Percentiles rank a stretch among this genome's conserved stretches.
Conservation (phyloP, 1,140 invertebrate genomes). For the Zeugodacus cucurbitae region DNA sequence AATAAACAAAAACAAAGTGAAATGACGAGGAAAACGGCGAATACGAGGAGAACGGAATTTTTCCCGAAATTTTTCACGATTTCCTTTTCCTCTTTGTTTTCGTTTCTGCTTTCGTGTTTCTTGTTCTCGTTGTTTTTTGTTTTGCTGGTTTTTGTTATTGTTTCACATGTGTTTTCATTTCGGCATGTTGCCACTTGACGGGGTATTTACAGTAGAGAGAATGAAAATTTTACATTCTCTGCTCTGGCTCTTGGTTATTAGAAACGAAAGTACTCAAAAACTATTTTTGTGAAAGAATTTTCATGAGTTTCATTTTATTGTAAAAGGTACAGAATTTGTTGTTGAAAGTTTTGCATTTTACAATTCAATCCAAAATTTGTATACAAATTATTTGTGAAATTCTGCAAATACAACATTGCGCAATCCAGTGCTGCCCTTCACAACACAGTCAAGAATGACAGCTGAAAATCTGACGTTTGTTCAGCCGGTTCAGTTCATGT, state of each 20-base stretch:
- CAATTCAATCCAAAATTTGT: no score
- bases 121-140: slow-evolving; percentile 41
- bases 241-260: not conserved
- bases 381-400: not conserved
- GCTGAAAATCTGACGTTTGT: not conserved
- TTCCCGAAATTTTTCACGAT: slow-evolving; percentile 40
- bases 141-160: slow-evolving; percentile 42
- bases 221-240: no score
- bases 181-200: not conserved
- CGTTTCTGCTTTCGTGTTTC: slow-evolving; percentile 40
- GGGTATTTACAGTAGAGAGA: no score
- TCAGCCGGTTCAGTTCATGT: slow-evolving; percentile 19
- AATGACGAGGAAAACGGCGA: slow-evolving; percentile 20
- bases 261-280: not conserved
- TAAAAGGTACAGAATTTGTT: not conserved
- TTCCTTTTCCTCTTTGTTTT: slow-evolving; percentile 38
- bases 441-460: not conserved
- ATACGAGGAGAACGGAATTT: slow-evolving; percentile 35
- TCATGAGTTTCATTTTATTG: no score
- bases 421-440: not conserved
- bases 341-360: no score
- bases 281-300: not conserved
- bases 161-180: slow-evolving; percentile 40
- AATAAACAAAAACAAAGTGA: slow-evolving; percentile 42
- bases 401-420: not conserved